Evolutionary conservation across 2,888 invertebrate genomes (phyloP), one percentile per base, ranked within the genome.

Genomic region (Ellobium chinense): DNA sequence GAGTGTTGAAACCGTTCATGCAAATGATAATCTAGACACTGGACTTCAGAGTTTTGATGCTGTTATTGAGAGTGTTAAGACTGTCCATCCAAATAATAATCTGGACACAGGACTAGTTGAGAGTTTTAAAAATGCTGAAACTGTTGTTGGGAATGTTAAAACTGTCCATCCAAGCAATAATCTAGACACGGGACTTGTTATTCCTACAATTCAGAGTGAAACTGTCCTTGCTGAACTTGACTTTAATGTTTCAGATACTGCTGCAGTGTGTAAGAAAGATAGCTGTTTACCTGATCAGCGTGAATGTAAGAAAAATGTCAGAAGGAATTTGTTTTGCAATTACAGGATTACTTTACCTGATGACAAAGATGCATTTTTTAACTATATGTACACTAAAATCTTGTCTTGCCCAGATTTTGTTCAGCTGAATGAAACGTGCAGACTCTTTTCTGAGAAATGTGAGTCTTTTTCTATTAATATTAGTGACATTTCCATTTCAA

Each of bases 331-430:
- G 46, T 46, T 46, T 46, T 12, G 46, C 18, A 46, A 46, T 12
- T 7, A 46, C 18, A 3, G 29, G 24, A 31, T 5, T 29, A 18
- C 31, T 12, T n/a, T 63, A 18, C 12, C 31, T 29, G 63, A 29
- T 63, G 63, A 63, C 63, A 9, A 31, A 63, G 63, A 63, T 29
- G 29, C 12, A 27, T 63, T 63, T 29, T 63, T 63, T 63, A 63
- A 29, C 18, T 31, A 29, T 29, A 31, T 63, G 12, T 5, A 63
- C 12, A 18, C 24, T 3, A 63, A 63, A 29, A 12, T 63, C 18
- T 29, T 3, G 3, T 63, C 18, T 3, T 63, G 63, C 29, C n/a
- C n/a, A 18, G 31, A 7, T 31, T 63, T 63, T 63, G 18, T 18
- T 63, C 27, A 63, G 27, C 4, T 63, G 3, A 31, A 63, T 18